Percentiles rank a stretch among this genome's conserved stretches.
Evolutionary conservation across 2,888 invertebrate species (phyloP).

Genomic region (Apamea crenata): DNA sequence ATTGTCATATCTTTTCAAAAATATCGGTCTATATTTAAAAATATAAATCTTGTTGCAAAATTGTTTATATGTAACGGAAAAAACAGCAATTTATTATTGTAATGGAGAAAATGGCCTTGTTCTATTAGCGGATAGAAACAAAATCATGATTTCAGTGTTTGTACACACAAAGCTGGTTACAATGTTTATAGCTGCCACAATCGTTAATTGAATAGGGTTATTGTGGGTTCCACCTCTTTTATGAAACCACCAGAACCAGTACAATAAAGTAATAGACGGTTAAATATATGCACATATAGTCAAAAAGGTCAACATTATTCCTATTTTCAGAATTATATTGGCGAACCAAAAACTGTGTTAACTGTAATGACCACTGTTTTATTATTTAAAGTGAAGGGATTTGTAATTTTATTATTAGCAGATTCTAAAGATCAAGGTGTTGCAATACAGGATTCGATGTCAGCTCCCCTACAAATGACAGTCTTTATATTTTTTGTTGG

Average conservation of each 20-base stretch:
- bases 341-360: neutral
- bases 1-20: slow-evolving; percentile 16
- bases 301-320: neutral
- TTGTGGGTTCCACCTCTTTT: slow-evolving; percentile 18
- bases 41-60: slow-evolving; percentile 11
- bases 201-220: slow-evolving; percentile 41
- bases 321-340: neutral
- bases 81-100: slow-evolving; percentile 28
- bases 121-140: slow-evolving; percentile 50
- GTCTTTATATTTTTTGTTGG: neutral
- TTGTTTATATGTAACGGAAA: slow-evolving; percentile 25
- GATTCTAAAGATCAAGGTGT: slow-evolving; percentile 47
- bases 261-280: neutral
- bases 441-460: slow-evolving; percentile 2
- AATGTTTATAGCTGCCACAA: slow-evolving; percentile 43
- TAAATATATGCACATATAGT: neutral
- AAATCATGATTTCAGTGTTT: slow-evolving; percentile 48
- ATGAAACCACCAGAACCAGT: slow-evolving; percentile 24
- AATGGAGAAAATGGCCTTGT: slow-evolving; percentile 54
- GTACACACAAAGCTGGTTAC: slow-evolving; percentile 33
- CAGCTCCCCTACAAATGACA: slow-evolving; percentile 2
- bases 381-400: slow-evolving; percentile 39
- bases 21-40: slow-evolving; percentile 25
- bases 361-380: neutral
- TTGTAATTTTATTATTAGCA: slow-evolving; percentile 25